These are phyloP conservation scores for Erynnis tages DNA, from an alignment of 2,888 invertebrate species.

Conservation along the genomic window DNA sequence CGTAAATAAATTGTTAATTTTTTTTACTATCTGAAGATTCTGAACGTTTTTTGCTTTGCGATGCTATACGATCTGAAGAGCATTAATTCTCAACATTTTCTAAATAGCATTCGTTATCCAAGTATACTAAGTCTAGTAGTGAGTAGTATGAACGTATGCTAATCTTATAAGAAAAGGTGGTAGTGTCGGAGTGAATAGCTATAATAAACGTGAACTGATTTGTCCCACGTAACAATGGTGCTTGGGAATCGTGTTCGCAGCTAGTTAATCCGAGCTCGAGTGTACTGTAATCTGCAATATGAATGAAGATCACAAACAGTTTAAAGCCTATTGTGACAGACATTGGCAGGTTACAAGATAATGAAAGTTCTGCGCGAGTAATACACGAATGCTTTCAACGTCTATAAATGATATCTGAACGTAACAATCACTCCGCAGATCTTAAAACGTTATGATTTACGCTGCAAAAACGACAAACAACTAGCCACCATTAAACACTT, in stretches of 20 bases:
- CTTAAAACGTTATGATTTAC: too few species aligned
- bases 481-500: not conserved
- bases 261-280: constrained; percentile 30
- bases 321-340: constrained; percentile 22
- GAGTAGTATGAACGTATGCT: too few species aligned
- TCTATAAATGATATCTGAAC: constrained; percentile 7
- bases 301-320: constrained; percentile 27
- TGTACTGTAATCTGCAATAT: constrained; percentile 26
- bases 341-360: constrained; percentile 28
- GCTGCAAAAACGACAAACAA: constrained; percentile 1
- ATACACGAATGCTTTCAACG: constrained; percentile 15
- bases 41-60: too few species aligned
- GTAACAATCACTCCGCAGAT: not conserved
- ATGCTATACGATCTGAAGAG: too few species aligned
- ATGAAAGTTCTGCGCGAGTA: constrained; percentile 16
- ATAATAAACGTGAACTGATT: constrained; percentile 35
- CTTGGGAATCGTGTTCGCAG: constrained; percentile 28
- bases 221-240: constrained; percentile 33
- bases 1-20: too few species aligned
- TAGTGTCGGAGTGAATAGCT: constrained; percentile 19
- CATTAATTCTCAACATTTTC: too few species aligned
- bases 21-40: too few species aligned
- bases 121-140: too few species aligned
- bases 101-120: too few species aligned
- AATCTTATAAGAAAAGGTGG: constrained; percentile 16